A percentile compares a stretch with the other conserved stretches of the same genome.
Evolutionary conservation across 2,113 vertebrate genomes (phyloP).

Genomic region (Lagopus leucura): DNA sequence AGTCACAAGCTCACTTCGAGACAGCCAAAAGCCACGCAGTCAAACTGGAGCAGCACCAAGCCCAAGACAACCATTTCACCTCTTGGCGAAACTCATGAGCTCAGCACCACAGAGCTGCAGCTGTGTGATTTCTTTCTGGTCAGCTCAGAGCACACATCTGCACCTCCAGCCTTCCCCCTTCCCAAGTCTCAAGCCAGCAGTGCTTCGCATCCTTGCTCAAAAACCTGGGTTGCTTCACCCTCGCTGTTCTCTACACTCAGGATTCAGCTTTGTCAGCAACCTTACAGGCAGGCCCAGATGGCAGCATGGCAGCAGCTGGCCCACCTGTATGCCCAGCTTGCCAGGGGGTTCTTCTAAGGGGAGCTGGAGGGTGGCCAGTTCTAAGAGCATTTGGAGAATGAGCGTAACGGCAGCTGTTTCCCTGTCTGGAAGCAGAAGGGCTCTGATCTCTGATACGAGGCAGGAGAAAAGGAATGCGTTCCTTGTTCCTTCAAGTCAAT

Average conservation of each 20-base stretch:
- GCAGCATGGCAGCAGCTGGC: neutral
- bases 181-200: neutral
- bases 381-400: neutral
- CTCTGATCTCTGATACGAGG: neutral
- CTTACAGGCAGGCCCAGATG: accelerated
- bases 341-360: constrained; percentile 22
- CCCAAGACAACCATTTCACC: neutral
- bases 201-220: neutral
- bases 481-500: neutral
- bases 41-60: neutral
- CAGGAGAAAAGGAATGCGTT: neutral
- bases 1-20: neutral
- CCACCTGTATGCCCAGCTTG: neutral
- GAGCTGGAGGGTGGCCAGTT: constrained; percentile 42
- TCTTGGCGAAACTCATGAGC: neutral
- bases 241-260: neutral
- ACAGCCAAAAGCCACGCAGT: neutral
- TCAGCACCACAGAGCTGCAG: neutral
- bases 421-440: constrained; percentile 23
- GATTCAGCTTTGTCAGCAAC: neutral
- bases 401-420: constrained; percentile 41
- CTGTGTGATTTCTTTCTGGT: neutral
- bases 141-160: neutral
- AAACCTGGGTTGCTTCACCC: neutral
- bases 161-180: neutral